A percentile compares a stretch with the other conserved stretches of the same genome.
phyloP scores from a whole-genome alignment of 2,888 invertebrate species.

The Asteroscopus sphinx region DNA sequence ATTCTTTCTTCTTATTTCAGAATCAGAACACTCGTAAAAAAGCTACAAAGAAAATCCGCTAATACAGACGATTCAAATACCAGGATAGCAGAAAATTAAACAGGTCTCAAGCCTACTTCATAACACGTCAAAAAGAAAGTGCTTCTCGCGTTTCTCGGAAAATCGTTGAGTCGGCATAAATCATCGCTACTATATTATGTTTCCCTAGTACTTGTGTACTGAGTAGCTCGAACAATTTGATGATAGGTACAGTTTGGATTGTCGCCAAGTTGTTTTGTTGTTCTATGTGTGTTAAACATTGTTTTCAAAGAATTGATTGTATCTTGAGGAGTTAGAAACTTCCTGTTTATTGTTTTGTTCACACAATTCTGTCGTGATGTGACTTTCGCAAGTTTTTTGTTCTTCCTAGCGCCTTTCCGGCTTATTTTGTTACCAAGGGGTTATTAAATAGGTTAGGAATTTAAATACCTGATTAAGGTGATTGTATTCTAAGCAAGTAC shows the following conservation, averaged over 20 bases:
- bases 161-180: constrained; percentile 53
- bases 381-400: background rate
- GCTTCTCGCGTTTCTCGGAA: constrained; percentile 39
- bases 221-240: constrained; percentile 44
- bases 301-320: constrained; percentile 50
- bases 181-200: constrained; percentile 38
- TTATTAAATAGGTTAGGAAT: too few species aligned
- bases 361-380: constrained; percentile 13
- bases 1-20: background rate
- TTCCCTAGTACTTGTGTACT: constrained; percentile 28
- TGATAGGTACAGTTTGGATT: constrained; percentile 54
- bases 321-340: constrained; percentile 36
- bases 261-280: constrained; percentile 52
- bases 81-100: constrained; percentile 48
- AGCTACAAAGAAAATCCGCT: constrained; percentile 34
- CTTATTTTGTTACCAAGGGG: background rate
- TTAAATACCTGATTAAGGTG: too few species aligned
- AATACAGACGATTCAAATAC: constrained; percentile 39
- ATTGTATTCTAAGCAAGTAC: too few species aligned
- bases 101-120: constrained; percentile 39
- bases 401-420: background rate
- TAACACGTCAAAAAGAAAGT: constrained; percentile 47
- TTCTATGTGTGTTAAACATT: constrained; percentile 52
- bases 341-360: constrained; percentile 55
- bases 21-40: constrained; percentile 19